phyloP scores from a whole-genome alignment of 2,888 invertebrate genomes.

The Cryptocephalus moraei region DNA sequence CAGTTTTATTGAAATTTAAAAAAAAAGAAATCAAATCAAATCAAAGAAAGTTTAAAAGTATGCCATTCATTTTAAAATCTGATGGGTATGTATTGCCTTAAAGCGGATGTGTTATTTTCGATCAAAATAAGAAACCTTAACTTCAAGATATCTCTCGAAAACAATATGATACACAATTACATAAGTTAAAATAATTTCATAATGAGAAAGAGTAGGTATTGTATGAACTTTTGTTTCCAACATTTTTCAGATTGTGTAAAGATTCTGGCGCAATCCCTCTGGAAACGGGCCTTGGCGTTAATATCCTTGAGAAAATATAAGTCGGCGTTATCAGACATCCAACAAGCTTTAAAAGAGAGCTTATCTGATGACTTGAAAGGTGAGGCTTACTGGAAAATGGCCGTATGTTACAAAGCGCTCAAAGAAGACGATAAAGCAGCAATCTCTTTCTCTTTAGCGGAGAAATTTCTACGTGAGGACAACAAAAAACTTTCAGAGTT shows the following conservation, averaged over 20 bases:
- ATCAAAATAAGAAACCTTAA: too few relatives aligned
- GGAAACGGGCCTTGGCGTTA: slow-evolving; percentile 56
- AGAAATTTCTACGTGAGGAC: slow-evolving; percentile 43
- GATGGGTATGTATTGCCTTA: too few relatives aligned
- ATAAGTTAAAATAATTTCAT: too few relatives aligned
- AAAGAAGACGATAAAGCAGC: slow-evolving; percentile 51
- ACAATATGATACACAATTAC: too few relatives aligned
- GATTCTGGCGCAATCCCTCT: slow-evolving; percentile 53
- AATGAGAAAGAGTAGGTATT: neutral
- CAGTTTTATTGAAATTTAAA: too few relatives aligned
- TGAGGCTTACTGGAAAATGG: slow-evolving; percentile 61
- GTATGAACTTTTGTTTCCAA: neutral
- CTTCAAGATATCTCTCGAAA: too few relatives aligned
- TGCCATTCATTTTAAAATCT: too few relatives aligned
- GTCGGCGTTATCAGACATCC: slow-evolving; percentile 57
- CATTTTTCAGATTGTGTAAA: slow-evolving; percentile 45
- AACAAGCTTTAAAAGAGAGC: slow-evolving; percentile 52
- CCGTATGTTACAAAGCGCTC: slow-evolving; percentile 54
- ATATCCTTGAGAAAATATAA: slow-evolving; percentile 46
- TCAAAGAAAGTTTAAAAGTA: too few relatives aligned
- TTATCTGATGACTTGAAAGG: slow-evolving; percentile 51
- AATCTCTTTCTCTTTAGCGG: slow-evolving; percentile 54
- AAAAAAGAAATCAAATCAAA: too few relatives aligned
- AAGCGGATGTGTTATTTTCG: too few relatives aligned
- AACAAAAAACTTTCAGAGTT: slow-evolving; percentile 11